Base-by-base conservation (phyloP, 2,113 vertebrate genomes). In the Ellobius talpinus region DNA sequence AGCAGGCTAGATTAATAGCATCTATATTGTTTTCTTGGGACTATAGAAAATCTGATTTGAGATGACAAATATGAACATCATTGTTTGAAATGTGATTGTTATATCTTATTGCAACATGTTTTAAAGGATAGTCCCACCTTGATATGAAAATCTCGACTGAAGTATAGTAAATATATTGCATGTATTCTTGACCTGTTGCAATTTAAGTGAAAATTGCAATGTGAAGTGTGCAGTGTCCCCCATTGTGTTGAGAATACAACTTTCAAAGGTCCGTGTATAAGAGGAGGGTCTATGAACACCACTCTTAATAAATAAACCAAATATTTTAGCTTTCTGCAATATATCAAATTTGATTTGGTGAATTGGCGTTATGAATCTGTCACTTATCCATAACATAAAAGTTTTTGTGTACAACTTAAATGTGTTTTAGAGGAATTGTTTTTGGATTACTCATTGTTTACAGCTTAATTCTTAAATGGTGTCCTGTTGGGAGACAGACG, bases 11-110 rank as follows among this genome's bases (percentile, higher is more conserved):
- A 85, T 81, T 72, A 74, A 87, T 58, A 68, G 13, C 29, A 91
- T 61, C 29, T 90, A 72, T 33, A 93, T 74, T 90, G 74, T 94
- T 91, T 93, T 19, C 36, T 78, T 13, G 4, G 45, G 92, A 58
- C 52, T 90, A 92, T 26, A 63, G 55, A 87, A 78, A 95, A 72
- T 70, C 16, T 79, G 45, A 87, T 76, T 89, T 97, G 63, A 94
- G 84, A 93, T 73, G 50, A 70, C 2, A 84, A 73, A 85, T 14
- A n/a, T 90, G 61, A 94, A 84, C 23, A 92, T 89, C 39, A 11
- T 55, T 23, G 55, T 7, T 96, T 92, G 39, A 52, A 94, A 39
- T 87, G 45, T 92, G 85, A 86, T 94, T 21, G 50, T 90, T 52
- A 78, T 86, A 82, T 78, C 50, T 87, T 26, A 47, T 50, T 90